Evolutionary conservation across 2,888 invertebrate genomes (phyloP).

Genomic region (Epistrophe grossulariae): DNA sequence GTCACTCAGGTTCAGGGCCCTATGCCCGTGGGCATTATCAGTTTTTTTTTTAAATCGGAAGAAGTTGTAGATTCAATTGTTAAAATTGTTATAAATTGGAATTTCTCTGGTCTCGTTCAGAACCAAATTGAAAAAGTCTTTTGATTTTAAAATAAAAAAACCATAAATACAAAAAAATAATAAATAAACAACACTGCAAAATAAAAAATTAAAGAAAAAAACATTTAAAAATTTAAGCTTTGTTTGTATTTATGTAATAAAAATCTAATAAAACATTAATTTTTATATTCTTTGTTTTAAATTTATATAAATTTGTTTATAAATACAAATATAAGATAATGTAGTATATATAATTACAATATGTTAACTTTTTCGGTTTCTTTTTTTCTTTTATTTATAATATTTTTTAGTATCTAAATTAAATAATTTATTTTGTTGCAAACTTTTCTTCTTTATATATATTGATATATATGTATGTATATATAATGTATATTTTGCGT

Average conservation of each 20-base stretch:
- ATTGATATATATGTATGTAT: constrained; percentile 3
- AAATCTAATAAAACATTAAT: constrained; percentile 59
- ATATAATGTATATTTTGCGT: constrained; percentile 61
- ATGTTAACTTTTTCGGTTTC: constrained; percentile 78
- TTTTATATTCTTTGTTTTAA: constrained; percentile 55
- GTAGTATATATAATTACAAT: constrained; percentile 77
- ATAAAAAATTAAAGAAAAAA: constrained; percentile 58
- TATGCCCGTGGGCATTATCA: too few species aligned
- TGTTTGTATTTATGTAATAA: constrained; percentile 65
- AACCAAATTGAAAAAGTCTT: too few species aligned
- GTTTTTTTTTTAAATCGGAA: too few species aligned
- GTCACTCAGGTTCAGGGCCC: too few species aligned
- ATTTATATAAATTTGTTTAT: constrained; percentile 77
- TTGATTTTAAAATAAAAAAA: constrained; percentile 3
- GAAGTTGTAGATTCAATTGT: too few species aligned
- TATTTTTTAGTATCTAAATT: constrained; percentile 64
- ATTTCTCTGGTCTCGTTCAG: too few species aligned
- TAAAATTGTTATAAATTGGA: too few species aligned
- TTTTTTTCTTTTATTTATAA: constrained; percentile 69
- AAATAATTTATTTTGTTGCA: constrained; percentile 59
- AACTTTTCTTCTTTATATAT: constrained; percentile 50
- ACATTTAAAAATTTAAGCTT: constrained; percentile 45
- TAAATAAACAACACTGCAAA: constrained; percentile 64
- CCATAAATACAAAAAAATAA: not conserved
- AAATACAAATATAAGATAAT: constrained; percentile 78